Conservation (phyloP, 2,888 invertebrate genomes). For the Formica aserva region DNA sequence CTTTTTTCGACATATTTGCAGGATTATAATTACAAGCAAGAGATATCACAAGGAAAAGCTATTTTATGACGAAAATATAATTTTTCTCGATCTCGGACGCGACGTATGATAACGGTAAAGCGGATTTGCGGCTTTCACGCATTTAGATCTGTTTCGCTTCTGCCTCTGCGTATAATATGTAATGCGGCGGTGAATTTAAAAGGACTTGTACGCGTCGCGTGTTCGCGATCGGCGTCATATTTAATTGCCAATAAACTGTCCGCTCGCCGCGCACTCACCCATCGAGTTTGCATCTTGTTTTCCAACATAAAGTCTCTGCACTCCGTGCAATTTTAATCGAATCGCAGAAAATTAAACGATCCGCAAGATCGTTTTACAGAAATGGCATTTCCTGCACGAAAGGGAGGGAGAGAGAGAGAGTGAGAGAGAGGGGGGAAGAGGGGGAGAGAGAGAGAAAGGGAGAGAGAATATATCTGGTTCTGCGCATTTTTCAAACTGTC, state of each 20-base stretch:
- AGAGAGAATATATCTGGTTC: conserved; percentile 9
- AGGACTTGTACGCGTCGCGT: conserved; percentile 54
- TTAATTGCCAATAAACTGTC: conserved; percentile 76
- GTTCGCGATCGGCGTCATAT: conserved; percentile 70
- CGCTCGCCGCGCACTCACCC: conserved; percentile 17
- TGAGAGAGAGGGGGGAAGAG: neutral
- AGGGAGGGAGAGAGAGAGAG: too few species aligned
- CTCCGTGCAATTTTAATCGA: conserved; percentile 26
- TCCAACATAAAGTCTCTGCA: neutral
- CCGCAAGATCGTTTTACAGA: conserved; percentile 38
- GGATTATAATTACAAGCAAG: neutral
- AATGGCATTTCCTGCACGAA: conserved; percentile 21
- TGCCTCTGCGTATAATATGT: neutral
- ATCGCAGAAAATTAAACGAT: conserved; percentile 37
- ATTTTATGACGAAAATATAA: neutral
- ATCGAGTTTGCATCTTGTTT: conserved; percentile 36
- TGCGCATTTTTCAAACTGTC: conserved; percentile 6
- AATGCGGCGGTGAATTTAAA: conserved; percentile 70
- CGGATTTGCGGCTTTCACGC: conserved; percentile 14
- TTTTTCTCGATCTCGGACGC: neutral
- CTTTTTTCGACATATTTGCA: neutral
- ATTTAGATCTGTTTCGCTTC: conserved; percentile 42
- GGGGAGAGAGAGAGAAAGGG: too few species aligned
- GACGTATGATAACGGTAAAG: conserved; percentile 24
- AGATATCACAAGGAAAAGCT: neutral